phyloP scores from a whole-genome alignment of 2,113 vertebrate genomes.

The Syngnathus floridae region DNA sequence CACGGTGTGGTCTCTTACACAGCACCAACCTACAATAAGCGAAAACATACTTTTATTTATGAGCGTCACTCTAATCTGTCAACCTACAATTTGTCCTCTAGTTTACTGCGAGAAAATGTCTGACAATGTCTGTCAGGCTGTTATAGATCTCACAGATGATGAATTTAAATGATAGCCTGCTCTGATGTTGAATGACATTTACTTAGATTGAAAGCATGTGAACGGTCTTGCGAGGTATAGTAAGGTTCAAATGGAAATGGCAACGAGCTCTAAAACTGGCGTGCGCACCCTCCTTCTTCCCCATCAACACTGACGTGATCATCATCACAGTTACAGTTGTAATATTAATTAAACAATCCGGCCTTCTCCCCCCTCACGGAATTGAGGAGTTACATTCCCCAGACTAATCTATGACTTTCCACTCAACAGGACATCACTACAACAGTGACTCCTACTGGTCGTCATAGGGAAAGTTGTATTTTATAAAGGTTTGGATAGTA shows the following conservation, averaged over 20 bases:
- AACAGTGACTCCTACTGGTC: conserved; percentile 7
- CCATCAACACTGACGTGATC: neutral
- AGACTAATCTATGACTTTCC: neutral
- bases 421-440: neutral
- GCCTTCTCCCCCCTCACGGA: neutral
- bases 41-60: neutral
- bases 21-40: conserved; percentile 8
- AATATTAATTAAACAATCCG: conserved; percentile 8
- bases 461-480: neutral
- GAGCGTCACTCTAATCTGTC: neutral
- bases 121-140: neutral
- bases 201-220: neutral
- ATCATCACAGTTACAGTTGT: conserved; percentile 1
- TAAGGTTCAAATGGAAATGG: neutral
- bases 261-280: neutral
- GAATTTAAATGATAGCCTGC: conserved; percentile 6
- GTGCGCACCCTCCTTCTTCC: neutral
- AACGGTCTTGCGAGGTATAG: neutral
- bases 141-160: neutral
- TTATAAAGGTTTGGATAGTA: neutral
- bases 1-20: conserved; percentile 15
- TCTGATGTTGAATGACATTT: conserved; percentile 1
- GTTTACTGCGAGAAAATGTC: neutral
- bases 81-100: neutral
- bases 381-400: neutral